Percentiles rank a stretch among this genome's conserved stretches.
These are phyloP conservation scores for Molanna angustata DNA, from an alignment of 2,888 invertebrate species.

Conservation along the genomic window DNA sequence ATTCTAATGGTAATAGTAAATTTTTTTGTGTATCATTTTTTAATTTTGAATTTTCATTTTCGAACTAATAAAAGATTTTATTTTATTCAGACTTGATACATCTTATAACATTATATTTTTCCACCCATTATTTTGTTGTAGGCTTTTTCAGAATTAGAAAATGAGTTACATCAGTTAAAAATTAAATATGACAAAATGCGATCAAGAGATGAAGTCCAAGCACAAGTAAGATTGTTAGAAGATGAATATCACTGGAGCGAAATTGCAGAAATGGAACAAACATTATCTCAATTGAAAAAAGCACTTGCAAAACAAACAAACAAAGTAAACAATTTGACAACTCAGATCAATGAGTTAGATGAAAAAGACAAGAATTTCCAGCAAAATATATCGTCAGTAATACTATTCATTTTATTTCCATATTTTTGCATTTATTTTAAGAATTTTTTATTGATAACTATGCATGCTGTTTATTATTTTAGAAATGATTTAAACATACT, in stretches of 20 bases:
- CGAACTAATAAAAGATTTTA: too few relatives aligned
- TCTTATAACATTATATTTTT: too few relatives aligned
- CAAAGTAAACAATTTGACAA: slow-evolving; percentile 44
- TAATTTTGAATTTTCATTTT: too few relatives aligned
- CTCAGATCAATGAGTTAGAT: slow-evolving; percentile 43
- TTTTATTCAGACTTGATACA: too few relatives aligned
- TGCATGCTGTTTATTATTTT: too few relatives aligned
- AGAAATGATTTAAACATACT: too few relatives aligned
- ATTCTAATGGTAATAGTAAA: background rate
- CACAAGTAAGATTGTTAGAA: slow-evolving; percentile 48
- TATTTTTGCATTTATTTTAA: too few relatives aligned
- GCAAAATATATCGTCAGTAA: slow-evolving; percentile 48
- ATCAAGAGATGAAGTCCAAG: slow-evolving; percentile 53
- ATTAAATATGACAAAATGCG: slow-evolving; percentile 54
- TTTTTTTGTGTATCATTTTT: background rate
- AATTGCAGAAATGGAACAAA: slow-evolving; percentile 44
- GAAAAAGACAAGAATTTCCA: slow-evolving; percentile 43
- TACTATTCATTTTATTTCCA: too few relatives aligned
- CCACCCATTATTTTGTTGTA: slow-evolving; percentile 33
- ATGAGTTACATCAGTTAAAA: slow-evolving; percentile 54
- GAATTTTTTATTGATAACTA: too few relatives aligned
- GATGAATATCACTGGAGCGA: slow-evolving; percentile 58
- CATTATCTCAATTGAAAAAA: slow-evolving; percentile 39
- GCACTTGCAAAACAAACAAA: slow-evolving; percentile 45
- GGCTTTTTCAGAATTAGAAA: slow-evolving; percentile 45